These are phyloP conservation scores for Melipona beecheii DNA, from an alignment of 2,888 invertebrate species.

Conservation along the genomic window DNA sequence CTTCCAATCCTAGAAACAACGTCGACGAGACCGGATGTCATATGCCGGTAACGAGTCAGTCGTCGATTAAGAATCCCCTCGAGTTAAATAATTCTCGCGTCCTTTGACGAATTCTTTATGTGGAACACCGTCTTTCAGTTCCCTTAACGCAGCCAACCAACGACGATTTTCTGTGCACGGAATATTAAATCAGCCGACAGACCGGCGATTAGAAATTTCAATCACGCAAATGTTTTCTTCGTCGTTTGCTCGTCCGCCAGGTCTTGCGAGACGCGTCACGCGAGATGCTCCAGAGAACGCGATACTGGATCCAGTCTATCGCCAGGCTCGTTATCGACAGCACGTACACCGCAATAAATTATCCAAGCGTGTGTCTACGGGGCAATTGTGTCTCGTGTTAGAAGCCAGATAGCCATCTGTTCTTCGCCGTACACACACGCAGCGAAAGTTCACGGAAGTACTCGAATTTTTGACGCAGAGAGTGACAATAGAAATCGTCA, in stretches of 20 bases:
- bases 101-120: slow-evolving; percentile 18
- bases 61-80: slow-evolving; percentile 24
- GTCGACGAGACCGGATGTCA: neutral
- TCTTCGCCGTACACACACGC: neutral
- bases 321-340: slow-evolving; percentile 40
- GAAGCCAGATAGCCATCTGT: slow-evolving; percentile 27
- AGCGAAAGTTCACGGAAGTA: neutral
- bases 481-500: neutral
- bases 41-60: neutral
- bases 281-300: slow-evolving; percentile 3
- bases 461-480: neutral
- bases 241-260: slow-evolving; percentile 38
- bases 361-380: slow-evolving; percentile 10
- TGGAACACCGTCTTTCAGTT: slow-evolving; percentile 7
- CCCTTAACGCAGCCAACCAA: slow-evolving; percentile 21
- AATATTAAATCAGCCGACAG: slow-evolving; percentile 57
- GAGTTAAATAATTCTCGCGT: slow-evolving; percentile 41
- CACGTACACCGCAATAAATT: slow-evolving; percentile 62
- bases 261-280: slow-evolving; percentile 33
- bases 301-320: slow-evolving; percentile 28
- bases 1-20: too few species aligned
- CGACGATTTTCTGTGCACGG: slow-evolving; percentile 13
- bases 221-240: slow-evolving; percentile 51
- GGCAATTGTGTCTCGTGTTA: slow-evolving; percentile 8
- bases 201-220: slow-evolving; percentile 47